These are phyloP conservation scores for Cepaea nemoralis DNA, from an alignment of 1,140 invertebrate species.

Conservation along the genomic window DNA sequence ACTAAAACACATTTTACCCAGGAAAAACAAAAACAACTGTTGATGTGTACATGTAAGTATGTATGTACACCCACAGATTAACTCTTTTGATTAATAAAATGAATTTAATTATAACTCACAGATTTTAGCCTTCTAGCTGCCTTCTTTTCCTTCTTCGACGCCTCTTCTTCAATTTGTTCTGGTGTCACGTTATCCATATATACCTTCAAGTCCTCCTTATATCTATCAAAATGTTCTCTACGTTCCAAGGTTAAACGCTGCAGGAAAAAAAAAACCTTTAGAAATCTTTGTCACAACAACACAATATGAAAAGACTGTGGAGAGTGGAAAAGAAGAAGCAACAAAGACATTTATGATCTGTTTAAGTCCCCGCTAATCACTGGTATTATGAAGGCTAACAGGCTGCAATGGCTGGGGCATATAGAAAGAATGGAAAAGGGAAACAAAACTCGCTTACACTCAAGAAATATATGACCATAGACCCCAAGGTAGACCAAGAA, in stretches of 20 bases:
- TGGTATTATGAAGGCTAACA: too few relatives aligned
- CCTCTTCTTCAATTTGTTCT: slow-evolving; percentile 6
- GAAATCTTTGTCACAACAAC: too few relatives aligned
- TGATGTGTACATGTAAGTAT: not conserved
- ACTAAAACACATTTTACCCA: too few relatives aligned
- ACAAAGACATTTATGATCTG: too few relatives aligned
- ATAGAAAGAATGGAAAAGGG: too few relatives aligned
- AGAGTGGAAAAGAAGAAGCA: too few relatives aligned
- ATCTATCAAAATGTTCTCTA: slow-evolving; percentile 25
- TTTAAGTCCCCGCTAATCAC: too few relatives aligned
- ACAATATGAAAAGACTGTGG: too few relatives aligned
- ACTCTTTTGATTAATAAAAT: not conserved
- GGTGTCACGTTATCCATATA: slow-evolving; percentile 35
- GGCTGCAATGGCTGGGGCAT: too few relatives aligned
- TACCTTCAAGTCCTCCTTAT: slow-evolving; percentile 8
- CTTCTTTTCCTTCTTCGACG: not conserved
- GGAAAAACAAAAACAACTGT: not conserved
- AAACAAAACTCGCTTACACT: too few relatives aligned
- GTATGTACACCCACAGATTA: not conserved
- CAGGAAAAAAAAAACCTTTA: not conserved
- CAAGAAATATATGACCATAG: too few relatives aligned
- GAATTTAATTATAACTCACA: not conserved
- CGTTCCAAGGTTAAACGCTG: slow-evolving; percentile 4
- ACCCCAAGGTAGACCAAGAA: too few relatives aligned
- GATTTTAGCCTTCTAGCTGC: slow-evolving; percentile 11